These are phyloP conservation scores for Anagyrus pseudococci DNA, from an alignment of 2,888 invertebrate genomes.

Conservation along the genomic window DNA sequence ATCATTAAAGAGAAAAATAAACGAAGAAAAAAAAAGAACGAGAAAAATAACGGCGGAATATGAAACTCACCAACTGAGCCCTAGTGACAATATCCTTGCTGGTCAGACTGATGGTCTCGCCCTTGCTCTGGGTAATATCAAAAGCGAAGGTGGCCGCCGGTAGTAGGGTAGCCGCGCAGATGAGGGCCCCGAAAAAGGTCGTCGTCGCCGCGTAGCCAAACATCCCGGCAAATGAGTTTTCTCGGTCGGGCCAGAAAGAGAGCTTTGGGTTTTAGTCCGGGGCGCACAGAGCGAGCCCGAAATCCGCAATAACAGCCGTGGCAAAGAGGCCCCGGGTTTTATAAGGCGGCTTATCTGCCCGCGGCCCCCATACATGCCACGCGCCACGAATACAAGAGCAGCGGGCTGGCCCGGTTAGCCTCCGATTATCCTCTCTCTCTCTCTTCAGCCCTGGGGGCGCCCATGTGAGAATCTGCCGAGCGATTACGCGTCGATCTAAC, in stretches of 20 bases:
- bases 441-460: no score
- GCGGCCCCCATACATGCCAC: slow-evolving; percentile 12
- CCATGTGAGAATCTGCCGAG: no score
- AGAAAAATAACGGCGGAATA: no score
- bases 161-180: slow-evolving; percentile 24
- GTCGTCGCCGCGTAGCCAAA: slow-evolving; percentile 1
- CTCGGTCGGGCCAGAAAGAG: neutral
- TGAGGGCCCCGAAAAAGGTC: slow-evolving; percentile 8
- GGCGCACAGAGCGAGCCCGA: neutral
- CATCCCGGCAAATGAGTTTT: slow-evolving; percentile 3
- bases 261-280: no score
- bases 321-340: slow-evolving; percentile 9
- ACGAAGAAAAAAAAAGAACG: neutral
- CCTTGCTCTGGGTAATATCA: slow-evolving; percentile 44
- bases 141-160: slow-evolving; percentile 32
- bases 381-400: slow-evolving; percentile 29
- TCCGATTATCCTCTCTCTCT: no score
- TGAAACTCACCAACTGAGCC: slow-evolving; percentile 43
- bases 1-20: no score
- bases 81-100: slow-evolving; percentile 46
- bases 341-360: slow-evolving; percentile 33
- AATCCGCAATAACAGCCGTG: slow-evolving; percentile 28
- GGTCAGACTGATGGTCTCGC: slow-evolving; percentile 44
- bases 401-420: no score
- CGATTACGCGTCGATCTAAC: no score